Conservation (phyloP, 2,797 vertebrate species). For the Brachyrhaphis roseni region DNA sequence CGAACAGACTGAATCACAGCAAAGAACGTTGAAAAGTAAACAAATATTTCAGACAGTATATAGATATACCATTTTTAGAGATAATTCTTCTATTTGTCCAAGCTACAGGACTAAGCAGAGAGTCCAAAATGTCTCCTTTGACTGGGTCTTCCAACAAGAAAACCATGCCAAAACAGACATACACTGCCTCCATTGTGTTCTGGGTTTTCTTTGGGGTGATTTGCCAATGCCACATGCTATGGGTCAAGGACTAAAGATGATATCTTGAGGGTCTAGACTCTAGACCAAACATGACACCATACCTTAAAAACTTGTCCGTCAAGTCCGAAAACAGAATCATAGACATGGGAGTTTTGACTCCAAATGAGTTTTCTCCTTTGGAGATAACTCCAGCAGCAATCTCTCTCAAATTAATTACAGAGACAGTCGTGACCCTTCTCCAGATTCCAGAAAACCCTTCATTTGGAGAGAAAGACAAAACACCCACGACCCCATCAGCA, state of each 20-base stretch:
- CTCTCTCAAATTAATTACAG: not conserved
- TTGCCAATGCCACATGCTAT: not conserved
- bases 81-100: not conserved
- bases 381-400: not conserved
- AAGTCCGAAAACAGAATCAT: not conserved
- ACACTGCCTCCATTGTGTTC: not conserved
- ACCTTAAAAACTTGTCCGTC: not conserved
- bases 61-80: not conserved
- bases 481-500: not conserved
- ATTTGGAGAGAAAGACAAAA: not conserved
- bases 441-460: not conserved
- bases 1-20: not conserved
- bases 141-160: not conserved
- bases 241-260: not conserved
- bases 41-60: not conserved
- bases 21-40: not conserved
- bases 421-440: not conserved
- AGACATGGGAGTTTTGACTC: not conserved
- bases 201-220: not conserved
- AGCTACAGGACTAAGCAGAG: not conserved
- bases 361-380: too few species aligned
- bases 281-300: not conserved
- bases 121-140: not conserved
- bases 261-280: not conserved
- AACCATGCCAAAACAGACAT: not conserved